Conservation (phyloP, 2,888 invertebrate species). For the Cristatella mucedo region DNA sequence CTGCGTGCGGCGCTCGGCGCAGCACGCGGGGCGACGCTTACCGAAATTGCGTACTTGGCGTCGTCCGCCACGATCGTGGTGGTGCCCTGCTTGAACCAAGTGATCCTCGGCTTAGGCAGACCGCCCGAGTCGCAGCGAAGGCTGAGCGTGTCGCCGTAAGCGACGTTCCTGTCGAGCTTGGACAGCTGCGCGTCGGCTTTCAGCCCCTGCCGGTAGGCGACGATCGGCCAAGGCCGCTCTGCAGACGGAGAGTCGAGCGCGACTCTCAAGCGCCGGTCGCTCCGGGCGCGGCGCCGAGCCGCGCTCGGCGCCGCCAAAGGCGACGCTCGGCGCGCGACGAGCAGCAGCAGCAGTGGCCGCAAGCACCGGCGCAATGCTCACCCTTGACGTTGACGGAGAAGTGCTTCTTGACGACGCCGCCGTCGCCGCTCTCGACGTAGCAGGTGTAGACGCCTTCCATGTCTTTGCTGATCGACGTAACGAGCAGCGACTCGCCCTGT, state of each 20-base stretch:
- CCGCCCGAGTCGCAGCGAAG: conserved; percentile 5
- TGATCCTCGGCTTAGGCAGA: neutral
- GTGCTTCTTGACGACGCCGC: neutral
- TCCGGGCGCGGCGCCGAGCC: no score
- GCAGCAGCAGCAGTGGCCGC: neutral
- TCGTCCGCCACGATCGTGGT: neutral
- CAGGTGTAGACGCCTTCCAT: conserved; percentile 6
- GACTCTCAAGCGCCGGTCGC: no score
- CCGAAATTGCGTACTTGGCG: conserved; percentile 1
- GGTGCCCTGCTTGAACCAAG: conserved; percentile 2
- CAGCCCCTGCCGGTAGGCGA: conserved; percentile 1
- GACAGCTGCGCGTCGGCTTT: neutral
- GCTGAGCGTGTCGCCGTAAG: conserved; percentile 2
- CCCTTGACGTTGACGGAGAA: conserved; percentile 6
- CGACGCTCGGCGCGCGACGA: neutral
- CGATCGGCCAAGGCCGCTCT: conserved; percentile 7
- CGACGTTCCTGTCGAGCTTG: neutral
- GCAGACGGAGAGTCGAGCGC: neutral
- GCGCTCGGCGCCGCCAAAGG: neutral
- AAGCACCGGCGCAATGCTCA: neutral
- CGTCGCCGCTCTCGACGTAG: conserved; percentile 4
- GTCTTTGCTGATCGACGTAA: conserved; percentile 2
- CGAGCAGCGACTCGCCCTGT: no score
- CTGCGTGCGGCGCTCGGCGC: no score
- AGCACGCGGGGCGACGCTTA: no score